Base-by-base conservation (phyloP, 2,797 vertebrate genomes). In the Psittacula echo region DNA sequence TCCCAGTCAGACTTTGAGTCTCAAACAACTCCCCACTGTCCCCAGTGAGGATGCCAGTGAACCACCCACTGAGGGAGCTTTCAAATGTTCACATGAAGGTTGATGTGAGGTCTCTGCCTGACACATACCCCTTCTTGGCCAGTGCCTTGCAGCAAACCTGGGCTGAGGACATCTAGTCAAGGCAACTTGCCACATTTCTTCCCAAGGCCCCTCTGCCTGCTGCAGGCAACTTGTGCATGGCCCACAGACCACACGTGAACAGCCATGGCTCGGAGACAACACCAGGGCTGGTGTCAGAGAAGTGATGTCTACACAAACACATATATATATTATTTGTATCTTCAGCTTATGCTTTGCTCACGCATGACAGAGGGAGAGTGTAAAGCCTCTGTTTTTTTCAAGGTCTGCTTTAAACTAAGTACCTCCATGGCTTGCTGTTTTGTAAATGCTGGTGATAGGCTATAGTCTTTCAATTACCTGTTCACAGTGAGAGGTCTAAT, bases 391-490 rank as follows among this genome's bases (percentile, higher is more conserved):
- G 53, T 12, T 54, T 84, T 24, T 9, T 32, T 79, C 89, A n/a
- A 53, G 70, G 20, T 13, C 67, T 92, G 66, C 73, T 89, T 68
- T 80, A 80, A 75, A 29, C 51, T 0, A 16, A 61, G 60, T 3
- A 5, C 78, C 87, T 93, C 37, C 81, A 16, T 42, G 84, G 37
- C 67, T 80, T 68, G 70, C 84, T 86, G 64, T 65, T 94, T 83
- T 23, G 30, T 90, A 86, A 32, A 60, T 60, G 92, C 82, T 85
- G 67, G 84, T 70, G 93, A 91, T 75, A 94, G 95, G 75, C 90
- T 82, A 23, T 0, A 47, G 88, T 48, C 93, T 92, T 92, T 85
- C 96, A 94, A 83, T 96, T 94, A 95, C 95, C 95, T 87, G 94
- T 5, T 89, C 79, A 2, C 94, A 85, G 94, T 1, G 19, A 94